Evolutionary conservation across 2,113 vertebrate species (phyloP).

Genomic region (Hyaena hyaena): DNA sequence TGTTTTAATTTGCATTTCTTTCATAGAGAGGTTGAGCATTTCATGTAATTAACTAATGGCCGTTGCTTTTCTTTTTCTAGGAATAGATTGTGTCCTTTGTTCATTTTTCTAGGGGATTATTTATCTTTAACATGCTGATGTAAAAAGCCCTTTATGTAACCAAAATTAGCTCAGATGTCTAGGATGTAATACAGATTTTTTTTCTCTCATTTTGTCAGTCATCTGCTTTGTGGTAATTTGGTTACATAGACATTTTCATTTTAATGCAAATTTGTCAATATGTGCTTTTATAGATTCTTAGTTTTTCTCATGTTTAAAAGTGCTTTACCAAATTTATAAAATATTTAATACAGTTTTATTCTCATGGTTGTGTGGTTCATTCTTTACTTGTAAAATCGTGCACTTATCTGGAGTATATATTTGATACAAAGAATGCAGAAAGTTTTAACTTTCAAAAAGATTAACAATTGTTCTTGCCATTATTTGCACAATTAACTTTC

Average conservation of each 20-base stretch:
- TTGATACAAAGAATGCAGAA: neutral
- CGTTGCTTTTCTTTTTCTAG: neutral
- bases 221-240: neutral
- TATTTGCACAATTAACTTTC: neutral
- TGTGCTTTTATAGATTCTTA: neutral
- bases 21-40: neutral
- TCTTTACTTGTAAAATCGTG: neutral
- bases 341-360: neutral
- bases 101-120: neutral
- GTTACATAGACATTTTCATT: neutral
- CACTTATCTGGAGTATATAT: neutral
- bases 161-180: neutral
- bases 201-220: neutral
- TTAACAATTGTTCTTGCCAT: neutral
- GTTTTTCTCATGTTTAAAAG: neutral
- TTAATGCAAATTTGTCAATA: neutral
- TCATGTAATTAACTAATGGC: neutral
- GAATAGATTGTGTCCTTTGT: neutral
- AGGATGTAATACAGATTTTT: neutral
- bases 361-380: neutral
- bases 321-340: slow-evolving; percentile 21
- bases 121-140: neutral
- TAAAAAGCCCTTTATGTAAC: neutral
- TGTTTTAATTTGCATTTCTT: neutral
- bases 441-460: neutral